Conservation (phyloP, 2,888 invertebrate genomes). For the Parascotia fuliginaria region DNA sequence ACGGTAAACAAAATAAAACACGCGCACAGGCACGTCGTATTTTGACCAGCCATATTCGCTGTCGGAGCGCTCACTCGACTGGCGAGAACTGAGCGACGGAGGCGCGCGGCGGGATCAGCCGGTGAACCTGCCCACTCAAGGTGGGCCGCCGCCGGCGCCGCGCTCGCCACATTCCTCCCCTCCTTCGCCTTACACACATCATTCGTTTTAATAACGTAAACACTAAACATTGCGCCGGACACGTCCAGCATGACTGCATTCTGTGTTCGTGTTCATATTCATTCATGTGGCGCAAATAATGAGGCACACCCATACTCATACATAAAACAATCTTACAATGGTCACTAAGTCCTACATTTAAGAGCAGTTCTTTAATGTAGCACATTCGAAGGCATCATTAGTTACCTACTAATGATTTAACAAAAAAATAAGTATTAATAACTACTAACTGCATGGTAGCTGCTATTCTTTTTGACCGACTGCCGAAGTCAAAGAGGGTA, state of each 20-base stretch:
- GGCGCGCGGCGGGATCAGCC: slow-evolving; percentile 67
- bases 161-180: slow-evolving; percentile 68
- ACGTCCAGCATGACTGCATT: slow-evolving; percentile 43
- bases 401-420: no score
- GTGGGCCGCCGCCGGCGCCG: slow-evolving; percentile 69
- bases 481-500: no score
- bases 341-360: not conserved
- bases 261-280: slow-evolving; percentile 15
- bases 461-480: no score
- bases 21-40: slow-evolving; percentile 65
- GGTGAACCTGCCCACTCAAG: slow-evolving; percentile 83
- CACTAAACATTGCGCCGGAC: slow-evolving; percentile 61
- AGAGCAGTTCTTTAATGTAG: no score
- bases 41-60: slow-evolving; percentile 70
- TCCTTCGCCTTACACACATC: slow-evolving; percentile 61
- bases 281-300: slow-evolving; percentile 14
- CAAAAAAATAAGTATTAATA: no score
- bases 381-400: no score
- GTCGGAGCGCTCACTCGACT: slow-evolving; percentile 68
- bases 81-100: slow-evolving; percentile 60
- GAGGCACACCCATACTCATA: slow-evolving; percentile 1
- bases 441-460: no score
- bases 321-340: slow-evolving; percentile 5
- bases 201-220: slow-evolving; percentile 69
- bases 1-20: slow-evolving; percentile 68